Percentiles rank a stretch among this genome's conserved stretches.
Evolutionary conservation across 2,888 invertebrate species (phyloP).

Genomic region (Sphinx pinastri): DNA sequence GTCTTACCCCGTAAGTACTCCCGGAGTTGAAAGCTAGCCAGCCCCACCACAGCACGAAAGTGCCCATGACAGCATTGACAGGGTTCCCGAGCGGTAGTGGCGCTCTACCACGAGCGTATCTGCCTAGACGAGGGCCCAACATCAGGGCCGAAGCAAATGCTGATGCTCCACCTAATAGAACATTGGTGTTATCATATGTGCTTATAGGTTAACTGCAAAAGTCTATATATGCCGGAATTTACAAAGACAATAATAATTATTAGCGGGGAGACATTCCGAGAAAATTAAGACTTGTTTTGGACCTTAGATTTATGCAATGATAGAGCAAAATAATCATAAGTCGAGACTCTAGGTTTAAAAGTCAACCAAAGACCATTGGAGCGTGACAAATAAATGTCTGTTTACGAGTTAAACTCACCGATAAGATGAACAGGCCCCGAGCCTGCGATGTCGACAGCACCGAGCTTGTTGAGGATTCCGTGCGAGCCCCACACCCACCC

Average conservation of each 20-base stretch:
- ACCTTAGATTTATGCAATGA: no score
- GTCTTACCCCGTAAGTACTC: conserved; percentile 89
- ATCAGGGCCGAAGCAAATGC: conserved; percentile 95
- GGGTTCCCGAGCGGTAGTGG: conserved; percentile 93
- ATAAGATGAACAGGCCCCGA: conserved; percentile 96
- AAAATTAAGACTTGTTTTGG: no score
- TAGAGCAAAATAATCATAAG: no score
- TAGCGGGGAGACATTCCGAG: no score
- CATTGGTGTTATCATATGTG: not conserved
- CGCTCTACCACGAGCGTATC: conserved; percentile 90
- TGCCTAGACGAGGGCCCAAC: conserved; percentile 94
- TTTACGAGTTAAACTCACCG: conserved; percentile 67
- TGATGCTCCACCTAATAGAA: conserved; percentile 85
- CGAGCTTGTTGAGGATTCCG: conserved; percentile 92
- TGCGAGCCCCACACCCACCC: conserved; percentile 97
- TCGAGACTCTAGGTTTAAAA: no score
- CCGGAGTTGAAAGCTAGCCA: conserved; percentile 98
- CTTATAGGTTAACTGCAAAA: not conserved
- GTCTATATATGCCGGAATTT: no score
- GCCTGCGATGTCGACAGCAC: conserved; percentile 96
- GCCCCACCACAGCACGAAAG: conserved; percentile 98
- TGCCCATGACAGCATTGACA: conserved; percentile 95
- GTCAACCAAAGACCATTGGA: no score
- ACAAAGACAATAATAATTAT: not conserved
- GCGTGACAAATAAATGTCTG: no score